These are phyloP conservation scores for Drosophila testacea DNA, from an alignment of 2,888 invertebrate species.

Conservation along the genomic window DNA sequence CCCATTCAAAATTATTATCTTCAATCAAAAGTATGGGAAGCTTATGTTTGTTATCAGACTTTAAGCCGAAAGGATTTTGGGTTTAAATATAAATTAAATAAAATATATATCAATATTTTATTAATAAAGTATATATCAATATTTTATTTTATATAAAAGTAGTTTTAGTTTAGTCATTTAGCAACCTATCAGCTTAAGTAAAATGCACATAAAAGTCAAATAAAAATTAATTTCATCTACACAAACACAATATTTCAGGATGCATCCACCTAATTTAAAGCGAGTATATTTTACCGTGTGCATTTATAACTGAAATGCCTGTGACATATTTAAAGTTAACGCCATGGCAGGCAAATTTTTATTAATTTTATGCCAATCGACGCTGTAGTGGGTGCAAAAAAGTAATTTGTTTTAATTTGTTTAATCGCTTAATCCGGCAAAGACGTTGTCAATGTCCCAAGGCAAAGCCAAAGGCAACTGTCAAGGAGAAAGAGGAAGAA, in stretches of 20 bases:
- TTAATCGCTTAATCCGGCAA: constrained; percentile 81
- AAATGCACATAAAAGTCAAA: background rate
- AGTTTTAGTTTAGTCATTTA: no score
- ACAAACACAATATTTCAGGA: background rate
- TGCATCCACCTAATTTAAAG: constrained; percentile 10
- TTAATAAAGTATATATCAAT: no score
- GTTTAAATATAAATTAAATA: no score
- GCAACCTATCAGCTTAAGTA: background rate
- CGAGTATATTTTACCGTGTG: background rate
- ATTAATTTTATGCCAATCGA: constrained; percentile 71
- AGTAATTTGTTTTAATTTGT: constrained; percentile 83
- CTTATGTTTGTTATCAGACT: no score
- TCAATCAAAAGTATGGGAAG: no score
- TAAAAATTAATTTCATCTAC: background rate
- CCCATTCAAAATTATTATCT: no score
- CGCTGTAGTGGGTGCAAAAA: constrained; percentile 79
- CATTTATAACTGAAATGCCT: constrained; percentile 25
- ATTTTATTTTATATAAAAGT: no score
- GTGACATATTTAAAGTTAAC: constrained; percentile 65
- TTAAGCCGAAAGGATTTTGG: no score
- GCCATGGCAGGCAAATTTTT: constrained; percentile 69
- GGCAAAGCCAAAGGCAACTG: background rate
- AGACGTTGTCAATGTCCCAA: constrained; percentile 16
- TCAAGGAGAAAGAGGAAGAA: no score
- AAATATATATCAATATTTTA: no score